phyloP scores from a whole-genome alignment of 2,797 vertebrate genomes.

The Lacerta agilis region DNA sequence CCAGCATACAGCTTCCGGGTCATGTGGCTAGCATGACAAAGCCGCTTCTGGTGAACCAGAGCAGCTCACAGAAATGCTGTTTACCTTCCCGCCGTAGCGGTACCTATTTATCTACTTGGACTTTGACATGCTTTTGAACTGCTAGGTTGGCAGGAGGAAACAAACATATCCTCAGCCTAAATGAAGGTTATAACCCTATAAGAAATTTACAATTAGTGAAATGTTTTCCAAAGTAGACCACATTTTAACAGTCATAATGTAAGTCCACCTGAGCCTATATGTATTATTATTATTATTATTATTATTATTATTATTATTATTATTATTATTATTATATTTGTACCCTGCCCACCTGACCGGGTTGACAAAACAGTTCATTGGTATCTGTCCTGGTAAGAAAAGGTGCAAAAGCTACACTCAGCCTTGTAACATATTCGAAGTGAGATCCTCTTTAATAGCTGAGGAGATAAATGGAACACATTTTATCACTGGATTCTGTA shows the following conservation, averaged over 20 bases:
- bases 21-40: too few relatives aligned
- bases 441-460: constrained; percentile 60
- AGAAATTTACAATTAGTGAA: constrained; percentile 49
- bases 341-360: too few relatives aligned
- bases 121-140: too few relatives aligned
- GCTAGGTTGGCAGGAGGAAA: not conserved
- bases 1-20: too few relatives aligned
- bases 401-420: constrained; percentile 39
- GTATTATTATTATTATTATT: not conserved
- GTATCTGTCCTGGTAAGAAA: constrained; percentile 61
- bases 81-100: too few relatives aligned
- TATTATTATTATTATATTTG: constrained; percentile 33
- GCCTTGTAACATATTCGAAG: constrained; percentile 63
- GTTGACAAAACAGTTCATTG: constrained; percentile 33
- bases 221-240: constrained; percentile 47
- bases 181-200: constrained; percentile 45
- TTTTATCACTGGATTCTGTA: constrained; percentile 68
- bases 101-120: too few relatives aligned
- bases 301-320: too few relatives aligned
- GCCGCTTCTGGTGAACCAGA: too few relatives aligned
- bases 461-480: constrained; percentile 66
- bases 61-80: too few relatives aligned
- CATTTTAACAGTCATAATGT: constrained; percentile 40
- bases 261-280: constrained; percentile 55
- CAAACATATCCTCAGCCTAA: constrained; percentile 16